Conservation (phyloP, 2,888 invertebrate genomes). For the Stenchaetothrips biformis region DNA sequence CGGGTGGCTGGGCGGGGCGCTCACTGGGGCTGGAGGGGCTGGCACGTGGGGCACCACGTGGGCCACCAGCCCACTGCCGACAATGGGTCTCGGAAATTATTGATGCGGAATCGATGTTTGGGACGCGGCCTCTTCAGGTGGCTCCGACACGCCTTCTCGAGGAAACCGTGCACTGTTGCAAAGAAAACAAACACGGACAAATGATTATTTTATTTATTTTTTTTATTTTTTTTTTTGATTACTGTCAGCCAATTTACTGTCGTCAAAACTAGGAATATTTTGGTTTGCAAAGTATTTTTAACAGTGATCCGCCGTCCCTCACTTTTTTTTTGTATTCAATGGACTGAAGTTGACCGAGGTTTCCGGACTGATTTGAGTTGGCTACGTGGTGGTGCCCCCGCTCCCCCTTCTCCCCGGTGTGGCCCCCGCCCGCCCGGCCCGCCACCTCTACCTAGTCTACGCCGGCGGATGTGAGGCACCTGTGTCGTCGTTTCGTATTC, state of each 20-base stretch:
- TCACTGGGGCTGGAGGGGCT: conserved; percentile 1
- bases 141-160: too few species aligned
- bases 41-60: background rate
- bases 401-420: conserved; percentile 40
- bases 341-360: background rate
- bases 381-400: background rate
- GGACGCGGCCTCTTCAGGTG: too few species aligned
- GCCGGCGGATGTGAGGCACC: conserved; percentile 10
- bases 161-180: too few species aligned
- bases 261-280: background rate
- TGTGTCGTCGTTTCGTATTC: conserved; percentile 10
- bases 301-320: background rate
- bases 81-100: too few species aligned
- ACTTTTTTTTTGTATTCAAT: background rate
- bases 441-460: conserved; percentile 26
- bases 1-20: background rate
- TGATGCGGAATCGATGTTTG: too few species aligned
- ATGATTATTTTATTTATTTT: background rate
- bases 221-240: background rate
- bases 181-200: too few species aligned
- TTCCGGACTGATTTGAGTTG: background rate
- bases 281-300: background rate
- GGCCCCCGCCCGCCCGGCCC: conserved; percentile 38
- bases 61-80: too few species aligned
- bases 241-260: background rate